phyloP scores from a whole-genome alignment of 2,888 invertebrate genomes.

The Ernsta delagoae region DNA sequence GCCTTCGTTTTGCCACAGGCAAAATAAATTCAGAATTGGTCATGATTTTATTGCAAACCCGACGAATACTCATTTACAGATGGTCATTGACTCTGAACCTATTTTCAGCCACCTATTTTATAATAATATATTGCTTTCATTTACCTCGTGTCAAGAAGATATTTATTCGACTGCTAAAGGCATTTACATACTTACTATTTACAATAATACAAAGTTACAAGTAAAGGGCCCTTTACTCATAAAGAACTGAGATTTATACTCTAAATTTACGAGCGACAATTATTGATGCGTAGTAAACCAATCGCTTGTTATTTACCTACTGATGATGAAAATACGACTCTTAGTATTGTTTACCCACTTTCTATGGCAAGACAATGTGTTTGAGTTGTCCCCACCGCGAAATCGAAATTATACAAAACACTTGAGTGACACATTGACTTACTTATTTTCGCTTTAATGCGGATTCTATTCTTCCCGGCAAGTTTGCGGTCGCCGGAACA shows the following conservation, averaged over 20 bases:
- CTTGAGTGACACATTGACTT: slow-evolving; percentile 50
- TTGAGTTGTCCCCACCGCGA: slow-evolving; percentile 56
- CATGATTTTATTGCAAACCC: too few relatives aligned
- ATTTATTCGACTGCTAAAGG: too few relatives aligned
- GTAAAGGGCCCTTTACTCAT: slow-evolving; percentile 24
- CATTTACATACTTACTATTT: neutral
- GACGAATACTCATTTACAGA: too few relatives aligned
- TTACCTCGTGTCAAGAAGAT: too few relatives aligned
- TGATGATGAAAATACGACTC: slow-evolving; percentile 6
- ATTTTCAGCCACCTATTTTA: too few relatives aligned
- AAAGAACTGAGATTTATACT: slow-evolving; percentile 41
- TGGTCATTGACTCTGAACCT: too few relatives aligned
- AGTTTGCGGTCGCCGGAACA: slow-evolving; percentile 54
- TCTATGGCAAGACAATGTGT: slow-evolving; percentile 66
- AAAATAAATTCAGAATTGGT: too few relatives aligned
- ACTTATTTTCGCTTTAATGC: slow-evolving; percentile 49
- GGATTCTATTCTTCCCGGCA: slow-evolving; percentile 51
- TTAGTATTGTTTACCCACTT: slow-evolving; percentile 64
- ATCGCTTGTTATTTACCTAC: slow-evolving; percentile 43
- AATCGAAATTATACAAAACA: slow-evolving; percentile 66
- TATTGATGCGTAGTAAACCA: slow-evolving; percentile 65
- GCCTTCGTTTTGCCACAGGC: neutral
- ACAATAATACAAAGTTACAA: slow-evolving; percentile 10
- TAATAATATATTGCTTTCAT: too few relatives aligned
- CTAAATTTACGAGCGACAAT: slow-evolving; percentile 50